phyloP scores from a whole-genome alignment of 2,888 invertebrate species.

The Esperia sulphurella region DNA sequence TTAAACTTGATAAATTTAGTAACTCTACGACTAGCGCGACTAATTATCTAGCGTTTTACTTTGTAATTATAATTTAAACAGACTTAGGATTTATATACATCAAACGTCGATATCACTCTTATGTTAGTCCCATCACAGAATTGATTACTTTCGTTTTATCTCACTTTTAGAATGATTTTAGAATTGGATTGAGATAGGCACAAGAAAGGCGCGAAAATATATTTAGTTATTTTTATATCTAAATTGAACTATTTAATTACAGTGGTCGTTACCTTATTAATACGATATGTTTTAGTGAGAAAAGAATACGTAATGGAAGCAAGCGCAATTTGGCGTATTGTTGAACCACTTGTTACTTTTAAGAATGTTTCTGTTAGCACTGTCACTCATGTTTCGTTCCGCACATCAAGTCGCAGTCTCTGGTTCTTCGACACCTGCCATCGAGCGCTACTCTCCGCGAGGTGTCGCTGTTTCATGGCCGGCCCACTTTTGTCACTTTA shows the following conservation, averaged over 20 bases:
- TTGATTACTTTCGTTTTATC: conserved; percentile 47
- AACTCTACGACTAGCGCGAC: conserved; percentile 46
- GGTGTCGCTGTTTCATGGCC: conserved; percentile 73
- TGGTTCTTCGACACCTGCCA: conserved; percentile 73
- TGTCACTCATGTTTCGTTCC: conserved; percentile 71
- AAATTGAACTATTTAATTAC: conserved; percentile 45
- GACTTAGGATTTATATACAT: conserved; percentile 42
- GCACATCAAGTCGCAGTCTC: conserved; percentile 71
- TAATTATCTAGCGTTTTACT: conserved; percentile 20
- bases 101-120: conserved; percentile 53
- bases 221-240: conserved; percentile 40
- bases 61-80: conserved; percentile 17
- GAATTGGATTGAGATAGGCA: conserved; percentile 69
- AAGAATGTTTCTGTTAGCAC: conserved; percentile 26
- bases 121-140: conserved; percentile 62
- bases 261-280: conserved; percentile 57
- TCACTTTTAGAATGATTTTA: conserved; percentile 55
- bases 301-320: conserved; percentile 71
- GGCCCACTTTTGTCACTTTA: conserved; percentile 71
- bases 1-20: conserved; percentile 24
- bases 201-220: conserved; percentile 70
- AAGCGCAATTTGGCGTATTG: conserved; percentile 73
- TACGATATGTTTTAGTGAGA: conserved; percentile 72
- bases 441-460: conserved; percentile 58
- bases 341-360: conserved; percentile 27